Evolutionary conservation across 2,113 vertebrate genomes (phyloP).

Genomic region (Serilophus lunatus): DNA sequence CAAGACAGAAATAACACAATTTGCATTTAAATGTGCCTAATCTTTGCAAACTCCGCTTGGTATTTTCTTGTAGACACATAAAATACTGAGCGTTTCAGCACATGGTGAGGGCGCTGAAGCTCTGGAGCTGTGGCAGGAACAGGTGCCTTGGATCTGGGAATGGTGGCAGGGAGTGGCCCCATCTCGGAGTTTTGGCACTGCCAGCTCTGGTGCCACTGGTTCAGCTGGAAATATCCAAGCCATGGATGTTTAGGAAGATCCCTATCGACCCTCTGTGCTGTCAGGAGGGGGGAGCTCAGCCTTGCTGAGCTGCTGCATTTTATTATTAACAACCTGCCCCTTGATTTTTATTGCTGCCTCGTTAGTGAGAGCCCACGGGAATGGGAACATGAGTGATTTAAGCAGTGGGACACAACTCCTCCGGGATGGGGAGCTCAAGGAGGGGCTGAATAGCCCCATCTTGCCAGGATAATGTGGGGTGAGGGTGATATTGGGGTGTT

Average conservation of each 20-base stretch:
- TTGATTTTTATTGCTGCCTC: background rate
- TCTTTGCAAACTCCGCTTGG: conserved; percentile 35
- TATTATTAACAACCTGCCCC: background rate
- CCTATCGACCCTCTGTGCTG: background rate
- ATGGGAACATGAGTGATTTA: accelerated
- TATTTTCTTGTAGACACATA: conserved; percentile 14
- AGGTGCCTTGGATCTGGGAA: background rate
- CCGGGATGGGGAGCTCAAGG: background rate
- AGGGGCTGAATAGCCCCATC: accelerated
- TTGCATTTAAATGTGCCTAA: conserved; percentile 65
- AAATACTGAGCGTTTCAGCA: background rate
- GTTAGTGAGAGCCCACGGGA: background rate
- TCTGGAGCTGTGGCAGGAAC: background rate
- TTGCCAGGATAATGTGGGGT: accelerated
- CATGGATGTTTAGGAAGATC: background rate
- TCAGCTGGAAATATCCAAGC: accelerated
- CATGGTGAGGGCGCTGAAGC: background rate
- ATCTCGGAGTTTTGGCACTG: background rate
- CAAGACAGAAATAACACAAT: conserved; percentile 63
- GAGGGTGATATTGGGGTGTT: background rate
- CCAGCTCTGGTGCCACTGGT: background rate
- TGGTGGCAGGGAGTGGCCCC: background rate
- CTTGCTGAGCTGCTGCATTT: background rate
- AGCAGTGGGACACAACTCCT: accelerated
- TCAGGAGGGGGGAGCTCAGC: accelerated